phyloP scores from a whole-genome alignment of 2,113 vertebrate species.

The Coptodon bakossiorum region DNA sequence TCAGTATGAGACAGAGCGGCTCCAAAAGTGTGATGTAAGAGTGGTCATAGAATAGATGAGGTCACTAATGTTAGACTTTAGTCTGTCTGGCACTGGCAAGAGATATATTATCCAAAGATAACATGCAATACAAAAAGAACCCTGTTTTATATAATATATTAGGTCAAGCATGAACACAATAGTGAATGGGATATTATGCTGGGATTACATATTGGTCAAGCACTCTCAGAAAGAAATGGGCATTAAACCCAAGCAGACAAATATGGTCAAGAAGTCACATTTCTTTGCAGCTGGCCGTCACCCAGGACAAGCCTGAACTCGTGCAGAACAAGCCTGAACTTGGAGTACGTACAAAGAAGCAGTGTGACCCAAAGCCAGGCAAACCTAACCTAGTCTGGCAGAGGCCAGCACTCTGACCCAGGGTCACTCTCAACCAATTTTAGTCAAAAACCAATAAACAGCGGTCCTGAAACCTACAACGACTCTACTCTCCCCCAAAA shows the following conservation, averaged over 20 bases:
- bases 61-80: conserved; percentile 16
- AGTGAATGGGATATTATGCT: background rate
- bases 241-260: conserved; percentile 33
- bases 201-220: background rate
- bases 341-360: conserved; percentile 37
- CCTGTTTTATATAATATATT: background rate
- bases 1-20: conserved; percentile 19
- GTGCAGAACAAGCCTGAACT: background rate
- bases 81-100: background rate
- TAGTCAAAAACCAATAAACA: conserved; percentile 58
- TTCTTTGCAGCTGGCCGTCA: conserved; percentile 1
- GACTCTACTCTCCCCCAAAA: conserved; percentile 1
- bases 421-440: conserved; percentile 43
- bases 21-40: conserved; percentile 14
- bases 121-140: background rate
- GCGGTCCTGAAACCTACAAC: conserved; percentile 33
- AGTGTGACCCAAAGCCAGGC: conserved; percentile 31
- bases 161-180: background rate
- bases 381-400: conserved; percentile 26
- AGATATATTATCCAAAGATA: conserved; percentile 22
- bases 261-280: conserved; percentile 9
- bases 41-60: conserved; percentile 25
- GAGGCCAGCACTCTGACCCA: conserved; percentile 37
- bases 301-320: background rate
- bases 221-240: background rate